phyloP scores from a whole-genome alignment of 2,113 vertebrate species.

The Monopterus albus region DNA sequence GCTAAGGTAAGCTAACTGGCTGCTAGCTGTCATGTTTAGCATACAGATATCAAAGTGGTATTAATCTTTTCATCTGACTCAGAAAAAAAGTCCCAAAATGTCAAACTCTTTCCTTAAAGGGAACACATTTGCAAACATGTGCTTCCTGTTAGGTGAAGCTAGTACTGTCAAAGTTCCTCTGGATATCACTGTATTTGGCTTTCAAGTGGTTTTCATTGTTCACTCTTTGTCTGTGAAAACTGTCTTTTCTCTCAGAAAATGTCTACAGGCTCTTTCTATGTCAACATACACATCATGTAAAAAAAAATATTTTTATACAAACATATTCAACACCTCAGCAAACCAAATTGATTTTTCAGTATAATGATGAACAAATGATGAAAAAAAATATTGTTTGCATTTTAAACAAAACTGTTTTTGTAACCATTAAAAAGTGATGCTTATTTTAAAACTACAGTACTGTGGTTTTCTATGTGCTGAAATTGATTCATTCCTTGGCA shows the following conservation, averaged over 20 bases:
- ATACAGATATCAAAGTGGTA: neutral
- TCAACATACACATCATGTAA: neutral
- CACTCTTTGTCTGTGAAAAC: neutral
- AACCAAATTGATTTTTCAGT: conserved; percentile 7
- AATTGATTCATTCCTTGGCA: conserved; percentile 54
- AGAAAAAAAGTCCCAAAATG: too few species aligned
- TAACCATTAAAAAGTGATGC: neutral
- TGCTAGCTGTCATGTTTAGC: too few species aligned
- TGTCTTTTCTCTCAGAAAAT: neutral
- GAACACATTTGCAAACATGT: neutral
- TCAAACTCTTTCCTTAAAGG: too few species aligned
- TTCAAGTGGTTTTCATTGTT: neutral
- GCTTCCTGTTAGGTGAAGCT: too few species aligned
- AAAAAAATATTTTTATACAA: conserved; percentile 1
- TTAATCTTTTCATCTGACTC: neutral
- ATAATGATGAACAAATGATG: neutral
- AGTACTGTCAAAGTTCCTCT: too few species aligned
- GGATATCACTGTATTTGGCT: neutral
- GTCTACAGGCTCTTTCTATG: neutral
- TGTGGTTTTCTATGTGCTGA: conserved; percentile 35
- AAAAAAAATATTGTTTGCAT: neutral
- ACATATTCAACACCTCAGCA: neutral
- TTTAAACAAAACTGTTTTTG: conserved; percentile 23
- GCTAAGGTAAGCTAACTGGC: neutral
- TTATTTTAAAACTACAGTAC: neutral